phyloP scores from a whole-genome alignment of 2,113 vertebrate species.

The Rhombomys opimus region DNA sequence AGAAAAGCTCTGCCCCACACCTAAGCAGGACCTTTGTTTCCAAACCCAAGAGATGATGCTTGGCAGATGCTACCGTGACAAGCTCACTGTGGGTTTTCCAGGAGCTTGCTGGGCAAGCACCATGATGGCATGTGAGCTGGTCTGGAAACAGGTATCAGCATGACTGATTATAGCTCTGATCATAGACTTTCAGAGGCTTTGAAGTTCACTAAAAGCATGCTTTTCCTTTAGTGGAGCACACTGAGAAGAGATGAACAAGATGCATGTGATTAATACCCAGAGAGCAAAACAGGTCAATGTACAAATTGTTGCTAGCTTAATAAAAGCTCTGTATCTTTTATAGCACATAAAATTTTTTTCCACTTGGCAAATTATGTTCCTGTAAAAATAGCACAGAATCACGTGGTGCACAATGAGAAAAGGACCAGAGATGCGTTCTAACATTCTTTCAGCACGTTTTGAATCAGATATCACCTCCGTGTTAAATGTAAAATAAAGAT shows the following conservation, averaged over 20 bases:
- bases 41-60: not conserved
- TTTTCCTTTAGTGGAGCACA: slow-evolving; percentile 15
- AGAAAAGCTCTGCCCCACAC: slow-evolving; percentile 11
- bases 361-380: slow-evolving; percentile 55
- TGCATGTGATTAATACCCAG: slow-evolving; percentile 21
- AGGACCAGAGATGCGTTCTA: slow-evolving; percentile 8
- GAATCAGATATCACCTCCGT: slow-evolving; percentile 37
- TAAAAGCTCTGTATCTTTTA: slow-evolving; percentile 57
- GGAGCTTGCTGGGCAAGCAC: not conserved
- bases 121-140: not conserved
- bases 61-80: not conserved
- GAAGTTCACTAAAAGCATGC: not conserved
- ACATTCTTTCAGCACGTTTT: slow-evolving; percentile 32
- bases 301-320: slow-evolving; percentile 25
- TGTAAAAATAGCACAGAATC: slow-evolving; percentile 66
- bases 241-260: slow-evolving; percentile 15
- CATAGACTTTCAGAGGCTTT: slow-evolving; percentile 21
- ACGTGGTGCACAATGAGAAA: slow-evolving; percentile 29
- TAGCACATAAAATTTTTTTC: slow-evolving; percentile 59
- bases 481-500: slow-evolving; percentile 30
- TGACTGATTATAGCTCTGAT: not conserved
- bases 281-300: slow-evolving; percentile 63
- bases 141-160: not conserved
- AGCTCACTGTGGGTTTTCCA: not conserved
- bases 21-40: slow-evolving; percentile 26